Percentiles rank a stretch among this genome's conserved stretches.
Conservation (phyloP, 2,113 vertebrate species). For the Motacilla alba region DNA sequence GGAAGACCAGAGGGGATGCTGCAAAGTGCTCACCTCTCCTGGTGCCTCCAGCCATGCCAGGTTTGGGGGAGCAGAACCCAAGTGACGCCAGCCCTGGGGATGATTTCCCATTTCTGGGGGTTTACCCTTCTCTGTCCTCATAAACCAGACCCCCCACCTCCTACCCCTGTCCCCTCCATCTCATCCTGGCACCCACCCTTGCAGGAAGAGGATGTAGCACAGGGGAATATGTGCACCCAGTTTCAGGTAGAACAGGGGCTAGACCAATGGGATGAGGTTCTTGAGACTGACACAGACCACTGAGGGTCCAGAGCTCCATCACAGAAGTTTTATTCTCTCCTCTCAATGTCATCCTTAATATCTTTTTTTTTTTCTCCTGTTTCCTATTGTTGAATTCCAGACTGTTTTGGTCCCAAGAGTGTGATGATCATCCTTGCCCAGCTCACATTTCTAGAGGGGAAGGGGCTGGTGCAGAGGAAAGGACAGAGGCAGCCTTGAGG, state of each 20-base stretch:
- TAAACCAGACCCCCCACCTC: background rate
- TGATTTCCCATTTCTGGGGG: background rate
- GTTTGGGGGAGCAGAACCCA: background rate
- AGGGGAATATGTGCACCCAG: background rate
- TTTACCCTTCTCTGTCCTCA: background rate
- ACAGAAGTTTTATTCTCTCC: background rate
- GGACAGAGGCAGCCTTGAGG: background rate
- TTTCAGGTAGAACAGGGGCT: background rate
- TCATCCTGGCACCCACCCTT: background rate
- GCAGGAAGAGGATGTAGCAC: background rate
- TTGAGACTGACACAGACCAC: background rate
- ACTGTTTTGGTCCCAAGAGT: background rate
- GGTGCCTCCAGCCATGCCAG: background rate
- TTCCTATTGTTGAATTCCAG: background rate
- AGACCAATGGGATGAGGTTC: background rate
- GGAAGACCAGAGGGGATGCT: background rate
- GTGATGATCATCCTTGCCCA: background rate
- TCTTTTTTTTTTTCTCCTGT: rapidly evolving
- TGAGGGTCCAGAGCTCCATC: rapidly evolving
- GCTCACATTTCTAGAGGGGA: background rate
- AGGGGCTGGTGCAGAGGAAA: background rate
- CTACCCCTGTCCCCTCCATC: background rate
- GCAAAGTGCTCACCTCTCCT: background rate
- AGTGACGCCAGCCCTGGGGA: background rate
- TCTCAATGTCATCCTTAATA: background rate